Evolutionary conservation across 2,113 vertebrate species (phyloP), one percentile per base, ranked within the genome.

Genomic region (Struthio camelus): DNA sequence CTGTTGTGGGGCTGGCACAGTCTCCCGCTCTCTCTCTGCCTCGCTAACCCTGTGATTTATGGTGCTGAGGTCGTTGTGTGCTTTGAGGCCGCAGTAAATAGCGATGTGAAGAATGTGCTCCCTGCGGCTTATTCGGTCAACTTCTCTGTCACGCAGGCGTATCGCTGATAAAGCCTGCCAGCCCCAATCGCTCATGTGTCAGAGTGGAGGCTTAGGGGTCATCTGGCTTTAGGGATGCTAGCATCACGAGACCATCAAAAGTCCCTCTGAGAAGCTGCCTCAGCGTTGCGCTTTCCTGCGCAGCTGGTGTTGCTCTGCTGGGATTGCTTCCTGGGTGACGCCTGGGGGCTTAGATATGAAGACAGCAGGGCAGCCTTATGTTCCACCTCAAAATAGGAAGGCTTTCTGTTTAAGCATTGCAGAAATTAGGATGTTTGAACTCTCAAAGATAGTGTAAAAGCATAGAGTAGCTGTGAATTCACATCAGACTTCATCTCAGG

Each of bases 11-110:
- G 24, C 14, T 88, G 85, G 34, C 50, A 32, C 2, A 36, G 58
- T 67, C 89, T 50, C 25, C 51, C 38, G 3, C 25, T 67, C 38
- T 9, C 22, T 42, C 80, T 48, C 54, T 28, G 34, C 80, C 92
- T 96, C 19, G 1, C 89, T 76, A 34, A 6, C 50, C 24, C 58
- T 38, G 56, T 88, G 95, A 96, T 94, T 88, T 50, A 59, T 72
- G 30, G 92, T 1, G 9, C 4, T 11, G 18, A 69, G 11, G 14
- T 16, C n/a, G 40, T 38, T 40, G 7, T 22, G 58, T 5, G 72
- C 40, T 18, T 7, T 28, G 66, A 61, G 86, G 56, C 86, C 2
- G 10, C 11, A 8, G 48, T 51, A 76, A 83, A 67, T 32, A 24
- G 72, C 30, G 0, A 1, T 4, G 20, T 83, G 66, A 96, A 61